Evolutionary conservation across 2,888 invertebrate species (phyloP), one percentile per base, ranked within the genome.

Genomic region (Sericinus montela): DNA sequence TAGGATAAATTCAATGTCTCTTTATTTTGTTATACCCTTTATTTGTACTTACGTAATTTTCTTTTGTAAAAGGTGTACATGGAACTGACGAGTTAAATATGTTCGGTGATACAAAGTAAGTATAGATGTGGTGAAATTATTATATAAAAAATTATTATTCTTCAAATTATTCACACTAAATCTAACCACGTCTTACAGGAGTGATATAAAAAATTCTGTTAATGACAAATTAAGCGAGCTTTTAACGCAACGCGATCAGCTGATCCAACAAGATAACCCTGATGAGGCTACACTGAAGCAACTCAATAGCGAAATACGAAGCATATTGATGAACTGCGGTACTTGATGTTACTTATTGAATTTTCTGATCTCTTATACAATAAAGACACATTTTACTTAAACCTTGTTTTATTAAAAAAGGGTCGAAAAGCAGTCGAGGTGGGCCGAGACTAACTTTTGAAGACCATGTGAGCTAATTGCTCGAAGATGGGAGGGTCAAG

Each of bases 271-370:
- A n/a, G 89, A 89, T 30, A 76, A 64, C 1, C 85, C 82, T 0
- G 85, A 91, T 36, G 91, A 91, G 56, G 68, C 68, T 0, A 51
- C 75, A 1, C 73, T 91, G 30, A 74, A 79, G 34, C 88, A 83
- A 54, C 74, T 91, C 36, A 90, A 91, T 59, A 75, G 79, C 10
- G 90, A 91, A 60, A 91, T 91, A 54, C 71, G 87, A 52, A 80
- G 71, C 42, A 69, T 91, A 62, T 65, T 90, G 16, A 80, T 90
- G 19, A 86, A 80, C 53, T 84, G 74, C 54, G 79, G 75, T 5
- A 75, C 78, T 39, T 86, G 72, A 79, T 45, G 16, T 15, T 34
- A 13, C 0, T 11, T n/a, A 28, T 4, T 11, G 11, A 32, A 32
- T 11, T 6, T 32, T 4, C 32, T 32, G 11, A 6, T 13, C 32